Evolutionary conservation across 2,888 invertebrate species (phyloP), one percentile per base, ranked within the genome.

Genomic region (Yponomeuta malinellus): DNA sequence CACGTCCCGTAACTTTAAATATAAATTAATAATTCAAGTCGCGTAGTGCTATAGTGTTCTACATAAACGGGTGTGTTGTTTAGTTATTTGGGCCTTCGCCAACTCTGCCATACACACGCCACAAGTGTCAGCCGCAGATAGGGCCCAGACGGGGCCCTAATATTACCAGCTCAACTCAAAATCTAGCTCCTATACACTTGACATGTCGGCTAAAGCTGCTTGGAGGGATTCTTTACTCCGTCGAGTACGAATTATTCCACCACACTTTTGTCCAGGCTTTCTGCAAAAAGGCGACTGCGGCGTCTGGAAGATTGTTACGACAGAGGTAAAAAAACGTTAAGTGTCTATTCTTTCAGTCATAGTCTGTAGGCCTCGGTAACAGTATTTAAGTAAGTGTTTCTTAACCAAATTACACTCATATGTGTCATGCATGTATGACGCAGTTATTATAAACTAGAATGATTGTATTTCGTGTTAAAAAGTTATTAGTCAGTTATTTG

Each of bases 71-170:
- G 70, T 70, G 70, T 72, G 71, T 71, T 78, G 76, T 77, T 84
- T 90, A 90, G 90, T 77, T 73, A 75, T 69, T 68, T 78, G 89
- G 67, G 67, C 37, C 67, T 4, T 15, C 37, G 68, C 90, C 90
- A 91, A 85, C 79, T 79, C 79, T 68, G 48, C 48, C 68, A 76
- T 76, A 79, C 80, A 79, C 80, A 77, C 80, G 87, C 89, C 84
- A 90, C 90, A 90, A 90, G 90, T 90, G 88, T 87, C 87, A 82
- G 78, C 71, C 73, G 72, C 78, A 78, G 75, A 15, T 59, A 12
- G 52, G 52, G 15, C 52, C 12, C 15, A 59, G 52, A 15, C 52
- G 65, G 29, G 31, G 65, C 33, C 65, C 65, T 59, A 59, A 59
- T 59, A 2, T 59, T 5, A 59, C 52, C 52, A 59, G 52, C 52